A percentile compares a stretch with the other conserved stretches of the same genome.
phyloP scores from a whole-genome alignment of 2,113 vertebrate species.

The Lophochroa leadbeateri region DNA sequence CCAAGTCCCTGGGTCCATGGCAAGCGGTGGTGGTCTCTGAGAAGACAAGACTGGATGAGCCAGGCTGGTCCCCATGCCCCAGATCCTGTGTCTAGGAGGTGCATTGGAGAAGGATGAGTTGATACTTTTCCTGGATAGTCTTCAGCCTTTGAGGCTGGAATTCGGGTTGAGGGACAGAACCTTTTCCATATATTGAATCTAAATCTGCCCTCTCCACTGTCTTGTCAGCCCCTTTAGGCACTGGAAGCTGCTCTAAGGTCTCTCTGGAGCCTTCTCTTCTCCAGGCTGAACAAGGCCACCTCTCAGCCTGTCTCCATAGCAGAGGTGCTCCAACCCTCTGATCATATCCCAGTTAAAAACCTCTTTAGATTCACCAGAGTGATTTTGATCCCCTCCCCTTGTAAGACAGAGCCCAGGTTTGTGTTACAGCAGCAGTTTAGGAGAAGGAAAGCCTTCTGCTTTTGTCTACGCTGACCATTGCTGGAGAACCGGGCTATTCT shows the following conservation, averaged over 20 bases:
- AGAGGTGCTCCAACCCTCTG: background rate
- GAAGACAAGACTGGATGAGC: background rate
- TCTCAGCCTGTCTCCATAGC: background rate
- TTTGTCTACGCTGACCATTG: background rate
- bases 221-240: background rate
- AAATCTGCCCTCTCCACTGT: background rate
- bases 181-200: background rate
- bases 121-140: background rate
- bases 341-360: background rate
- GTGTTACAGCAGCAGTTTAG: background rate
- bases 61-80: background rate
- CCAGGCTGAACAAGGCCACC: background rate
- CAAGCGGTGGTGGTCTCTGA: background rate
- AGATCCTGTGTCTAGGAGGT: background rate
- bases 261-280: background rate
- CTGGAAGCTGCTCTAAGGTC: background rate
- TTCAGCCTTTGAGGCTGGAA: background rate
- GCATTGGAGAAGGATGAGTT: background rate
- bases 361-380: background rate
- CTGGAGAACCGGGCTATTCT: background rate
- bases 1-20: accelerated
- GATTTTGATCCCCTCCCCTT: background rate
- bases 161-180: background rate
- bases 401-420: background rate
- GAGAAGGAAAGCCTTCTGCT: background rate